Base-by-base conservation (phyloP, 2,888 invertebrate genomes). In the Ramazzottius varieornatus region DNA sequence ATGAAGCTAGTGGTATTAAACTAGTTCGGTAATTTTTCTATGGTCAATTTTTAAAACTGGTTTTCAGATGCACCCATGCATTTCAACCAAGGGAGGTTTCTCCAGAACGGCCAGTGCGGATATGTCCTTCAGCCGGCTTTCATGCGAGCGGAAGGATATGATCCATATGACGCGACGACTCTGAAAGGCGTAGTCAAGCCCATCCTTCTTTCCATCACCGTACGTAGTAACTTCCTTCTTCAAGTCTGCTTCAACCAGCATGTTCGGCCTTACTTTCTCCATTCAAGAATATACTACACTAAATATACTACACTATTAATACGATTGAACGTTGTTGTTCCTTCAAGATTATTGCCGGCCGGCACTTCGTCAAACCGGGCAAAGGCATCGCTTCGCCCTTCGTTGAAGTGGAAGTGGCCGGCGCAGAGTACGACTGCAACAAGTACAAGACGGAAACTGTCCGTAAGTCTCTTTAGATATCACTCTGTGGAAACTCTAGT, bases 21-120 rank as follows among this genome's bases (percentile, higher is more conserved):
- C n/a, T n/a, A n/a, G n/a, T n/a, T n/a, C n/a, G n/a, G n/a, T n/a
- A n/a, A n/a, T n/a, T n/a, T n/a, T n/a, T n/a, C n/a, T n/a, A n/a
- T n/a, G n/a, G n/a, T 32, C 2, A 2, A n/a, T 66, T 33, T 68
- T 46, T n/a, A 33, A 46, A 40, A 65, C 64, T 64, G 32, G 66
- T 67, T 68, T 69, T 20, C 68, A 68, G 96, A 96, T 75, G 88
- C 87, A 73, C 81, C 89, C 16, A 96, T 98, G 93, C 94, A 98
- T 76, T 74, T 94, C 13, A 96, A 98, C 77, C 85, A 86, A 73
- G 91, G 88, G 0, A 86, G 86, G 74, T 98, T 98, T 74, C 80
- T 85, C 33, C 85, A 88, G 73, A 98, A 98, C 73, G 93, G 91
- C 0, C 81, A 68, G 73, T 92, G 91, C 75, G 98, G 98, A 0